Evolutionary conservation across 2,888 invertebrate genomes (phyloP).

Genomic region (Gari tellinella): DNA sequence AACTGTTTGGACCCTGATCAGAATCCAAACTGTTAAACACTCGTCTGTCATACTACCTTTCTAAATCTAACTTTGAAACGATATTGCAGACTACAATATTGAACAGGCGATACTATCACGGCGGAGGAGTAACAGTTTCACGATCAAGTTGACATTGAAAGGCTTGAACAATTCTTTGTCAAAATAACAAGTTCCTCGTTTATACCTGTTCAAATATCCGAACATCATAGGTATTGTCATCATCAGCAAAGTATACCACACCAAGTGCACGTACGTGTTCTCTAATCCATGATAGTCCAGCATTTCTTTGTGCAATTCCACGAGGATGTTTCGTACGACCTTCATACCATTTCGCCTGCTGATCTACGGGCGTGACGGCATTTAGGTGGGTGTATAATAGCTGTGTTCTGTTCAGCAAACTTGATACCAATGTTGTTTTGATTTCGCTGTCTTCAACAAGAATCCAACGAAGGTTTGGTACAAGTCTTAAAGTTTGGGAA

Average conservation of each 20-base stretch:
- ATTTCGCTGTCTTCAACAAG: constrained; percentile 93
- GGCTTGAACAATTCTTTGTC: too few species aligned
- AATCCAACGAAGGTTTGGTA: constrained; percentile 96
- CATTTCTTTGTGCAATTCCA: constrained; percentile 83
- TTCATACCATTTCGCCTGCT: constrained; percentile 71
- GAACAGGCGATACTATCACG: too few species aligned
- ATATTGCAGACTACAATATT: too few species aligned
- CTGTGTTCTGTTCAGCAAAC: constrained; percentile 89
- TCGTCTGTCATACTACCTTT: too few species aligned
- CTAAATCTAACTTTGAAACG: too few species aligned
- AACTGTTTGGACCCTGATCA: too few species aligned
- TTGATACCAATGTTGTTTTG: constrained; percentile 90
- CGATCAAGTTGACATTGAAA: too few species aligned
- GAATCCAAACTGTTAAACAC: too few species aligned
- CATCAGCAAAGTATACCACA: too few species aligned
- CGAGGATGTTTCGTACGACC: constrained; percentile 86
- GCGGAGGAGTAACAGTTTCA: too few species aligned
- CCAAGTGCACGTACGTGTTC: constrained; percentile 88
- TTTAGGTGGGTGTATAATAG: constrained; percentile 89
- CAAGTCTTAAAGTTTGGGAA: constrained; percentile 92
- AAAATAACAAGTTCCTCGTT: too few species aligned
- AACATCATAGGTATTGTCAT: constrained; percentile 96
- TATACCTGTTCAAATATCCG: constrained; percentile 96
- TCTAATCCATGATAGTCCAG: constrained; percentile 90
- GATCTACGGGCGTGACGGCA: constrained; percentile 88